Evolutionary conservation across 2,113 vertebrate species (phyloP).

Genomic region (Dasyurus viverrinus): DNA sequence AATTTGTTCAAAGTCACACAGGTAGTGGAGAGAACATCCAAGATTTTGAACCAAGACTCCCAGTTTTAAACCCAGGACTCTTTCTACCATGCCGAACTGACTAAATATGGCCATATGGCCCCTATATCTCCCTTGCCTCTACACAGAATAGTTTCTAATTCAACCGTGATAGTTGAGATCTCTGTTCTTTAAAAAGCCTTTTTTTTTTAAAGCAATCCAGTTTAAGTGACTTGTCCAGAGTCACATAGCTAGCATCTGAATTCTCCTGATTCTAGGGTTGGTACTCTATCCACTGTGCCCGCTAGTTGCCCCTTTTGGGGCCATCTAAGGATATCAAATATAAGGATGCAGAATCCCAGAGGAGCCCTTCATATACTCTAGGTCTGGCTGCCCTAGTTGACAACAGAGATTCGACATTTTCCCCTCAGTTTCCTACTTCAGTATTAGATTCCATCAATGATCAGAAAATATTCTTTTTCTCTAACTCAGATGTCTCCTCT

Average conservation of each 20-base stretch:
- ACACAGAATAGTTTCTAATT: neutral
- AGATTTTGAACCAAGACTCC: neutral
- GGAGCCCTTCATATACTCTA: neutral
- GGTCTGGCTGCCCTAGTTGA: neutral
- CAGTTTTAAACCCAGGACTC: neutral
- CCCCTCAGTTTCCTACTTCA: neutral
- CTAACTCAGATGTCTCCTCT: neutral
- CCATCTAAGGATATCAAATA: neutral
- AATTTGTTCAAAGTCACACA: conserved; percentile 27
- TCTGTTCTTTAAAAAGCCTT: neutral
- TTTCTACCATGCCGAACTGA: neutral
- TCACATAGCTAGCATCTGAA: neutral
- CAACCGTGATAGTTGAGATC: neutral
- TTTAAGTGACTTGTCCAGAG: neutral
- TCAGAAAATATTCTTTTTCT: neutral
- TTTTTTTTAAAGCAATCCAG: neutral
- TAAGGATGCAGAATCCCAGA: neutral
- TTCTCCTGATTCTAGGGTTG: neutral
- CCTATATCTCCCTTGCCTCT: too few relatives aligned
- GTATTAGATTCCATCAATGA: neutral
- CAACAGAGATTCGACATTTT: neutral
- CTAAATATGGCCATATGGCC: neutral
- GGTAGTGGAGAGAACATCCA: neutral
- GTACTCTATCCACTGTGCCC: neutral
- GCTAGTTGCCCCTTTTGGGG: neutral